Conservation (phyloP, 2,113 vertebrate species). For the Nothocercus julius region DNA sequence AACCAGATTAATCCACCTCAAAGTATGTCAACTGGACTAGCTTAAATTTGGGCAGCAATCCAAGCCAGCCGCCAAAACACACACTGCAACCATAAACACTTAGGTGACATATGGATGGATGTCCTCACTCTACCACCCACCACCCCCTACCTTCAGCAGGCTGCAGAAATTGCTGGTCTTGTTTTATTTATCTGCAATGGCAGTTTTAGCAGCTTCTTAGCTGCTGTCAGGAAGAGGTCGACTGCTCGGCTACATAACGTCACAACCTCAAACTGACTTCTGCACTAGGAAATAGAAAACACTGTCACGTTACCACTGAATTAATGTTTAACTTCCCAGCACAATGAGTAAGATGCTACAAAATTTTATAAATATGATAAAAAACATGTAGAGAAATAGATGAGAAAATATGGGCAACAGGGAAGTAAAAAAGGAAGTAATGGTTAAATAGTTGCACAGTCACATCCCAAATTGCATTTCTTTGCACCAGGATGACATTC, state of each 20-base stretch:
- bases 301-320: not conserved
- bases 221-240: not conserved
- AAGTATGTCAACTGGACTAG: not conserved
- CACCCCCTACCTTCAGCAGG: not conserved
- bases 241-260: not conserved
- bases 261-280: not conserved
- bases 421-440: not conserved
- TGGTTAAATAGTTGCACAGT: not conserved
- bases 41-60: not conserved
- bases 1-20: slow-evolving; percentile 27
- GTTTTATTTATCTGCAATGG: not conserved
- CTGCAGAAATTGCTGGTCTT: not conserved
- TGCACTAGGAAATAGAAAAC: not conserved
- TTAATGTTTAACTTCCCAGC: not conserved
- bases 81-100: not conserved
- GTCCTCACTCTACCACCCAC: not conserved
- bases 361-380: not conserved
- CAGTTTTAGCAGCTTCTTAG: not conserved
- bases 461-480: not conserved
- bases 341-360: not conserved
- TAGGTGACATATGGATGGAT: not conserved
- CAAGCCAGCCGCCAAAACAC: not conserved
- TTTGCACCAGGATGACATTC: slow-evolving; percentile 10
- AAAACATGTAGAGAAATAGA: not conserved
- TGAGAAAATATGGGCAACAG: not conserved